Evolutionary conservation across 2,888 invertebrate genomes (phyloP).

Genomic region (Ichneumon xanthorius): DNA sequence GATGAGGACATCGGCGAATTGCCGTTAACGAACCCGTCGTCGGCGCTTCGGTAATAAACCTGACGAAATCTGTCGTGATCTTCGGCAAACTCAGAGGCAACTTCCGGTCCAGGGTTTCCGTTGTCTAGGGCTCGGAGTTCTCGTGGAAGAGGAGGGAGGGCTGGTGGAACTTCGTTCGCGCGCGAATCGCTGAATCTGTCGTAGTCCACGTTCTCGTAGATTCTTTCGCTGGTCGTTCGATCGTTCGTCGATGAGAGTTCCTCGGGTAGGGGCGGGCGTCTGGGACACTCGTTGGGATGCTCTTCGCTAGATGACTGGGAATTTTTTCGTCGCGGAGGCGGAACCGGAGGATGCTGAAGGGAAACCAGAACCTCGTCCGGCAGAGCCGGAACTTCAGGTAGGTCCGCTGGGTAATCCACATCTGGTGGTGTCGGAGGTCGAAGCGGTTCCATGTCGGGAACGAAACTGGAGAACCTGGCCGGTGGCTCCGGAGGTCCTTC

Average conservation of each 20-base stretch:
- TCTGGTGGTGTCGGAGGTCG: constrained; percentile 72
- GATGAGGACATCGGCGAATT: constrained; percentile 44
- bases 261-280: constrained; percentile 72
- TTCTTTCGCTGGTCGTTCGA: constrained; percentile 39
- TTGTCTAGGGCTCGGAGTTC: constrained; percentile 20
- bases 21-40: constrained; percentile 29
- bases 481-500: constrained; percentile 66
- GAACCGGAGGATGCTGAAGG: constrained; percentile 63
- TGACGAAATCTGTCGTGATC: constrained; percentile 2
- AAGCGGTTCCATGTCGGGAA: constrained; percentile 68
- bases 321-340: constrained; percentile 68
- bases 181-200: not conserved
- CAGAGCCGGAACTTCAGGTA: constrained; percentile 71
- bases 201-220: constrained; percentile 65
- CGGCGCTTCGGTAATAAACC: constrained; percentile 26
- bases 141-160: constrained; percentile 61
- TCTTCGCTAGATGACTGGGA: constrained; percentile 17
- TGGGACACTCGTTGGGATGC: constrained; percentile 60
- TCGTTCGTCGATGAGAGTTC: constrained; percentile 26
- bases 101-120: not conserved
- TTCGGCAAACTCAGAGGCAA: constrained; percentile 1
- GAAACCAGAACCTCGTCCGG: constrained; percentile 62
- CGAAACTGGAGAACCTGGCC: constrained; percentile 71
- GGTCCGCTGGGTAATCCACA: constrained; percentile 71
- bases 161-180: constrained; percentile 36